A percentile compares a stretch with the other conserved stretches of the same genome.
phyloP scores from a whole-genome alignment of 2,888 invertebrate species.

The Phaonia tiefii region DNA sequence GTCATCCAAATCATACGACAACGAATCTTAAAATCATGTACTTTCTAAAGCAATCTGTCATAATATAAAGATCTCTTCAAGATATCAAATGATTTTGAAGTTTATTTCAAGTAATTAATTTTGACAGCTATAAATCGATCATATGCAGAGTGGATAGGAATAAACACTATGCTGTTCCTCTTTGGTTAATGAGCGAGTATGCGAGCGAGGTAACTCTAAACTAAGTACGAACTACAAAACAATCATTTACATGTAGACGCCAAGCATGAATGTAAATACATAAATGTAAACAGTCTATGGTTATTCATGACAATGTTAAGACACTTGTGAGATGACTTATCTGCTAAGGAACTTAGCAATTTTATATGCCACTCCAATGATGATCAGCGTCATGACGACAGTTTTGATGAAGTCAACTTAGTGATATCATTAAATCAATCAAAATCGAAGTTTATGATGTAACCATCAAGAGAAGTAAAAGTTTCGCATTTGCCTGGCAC shows the following conservation, averaged over 20 bases:
- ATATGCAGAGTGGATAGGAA: too few relatives aligned
- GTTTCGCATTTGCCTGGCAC: too few relatives aligned
- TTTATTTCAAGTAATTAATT: constrained; percentile 54
- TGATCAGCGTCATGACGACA: constrained; percentile 43
- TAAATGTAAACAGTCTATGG: too few relatives aligned
- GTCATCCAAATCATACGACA: constrained; percentile 36
- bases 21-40: constrained; percentile 31
- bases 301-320: too few relatives aligned
- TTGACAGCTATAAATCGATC: constrained; percentile 50
- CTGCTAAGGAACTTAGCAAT: background rate
- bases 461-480: background rate
- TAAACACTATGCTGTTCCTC: too few relatives aligned
- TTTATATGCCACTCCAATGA: constrained; percentile 23
- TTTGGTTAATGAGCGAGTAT: too few relatives aligned
- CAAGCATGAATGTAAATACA: constrained; percentile 7
- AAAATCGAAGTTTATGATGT: constrained; percentile 24
- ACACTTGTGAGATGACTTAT: too few relatives aligned
- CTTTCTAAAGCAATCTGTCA: constrained; percentile 58
- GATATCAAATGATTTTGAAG: constrained; percentile 34
- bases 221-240: constrained; percentile 20
- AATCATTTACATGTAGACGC: constrained; percentile 20
- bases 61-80: constrained; percentile 29
- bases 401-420: constrained; percentile 62
- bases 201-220: too few relatives aligned
- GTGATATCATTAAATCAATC: constrained; percentile 59